phyloP scores from a whole-genome alignment of 2,888 invertebrate species.

The Lithosia quadra region DNA sequence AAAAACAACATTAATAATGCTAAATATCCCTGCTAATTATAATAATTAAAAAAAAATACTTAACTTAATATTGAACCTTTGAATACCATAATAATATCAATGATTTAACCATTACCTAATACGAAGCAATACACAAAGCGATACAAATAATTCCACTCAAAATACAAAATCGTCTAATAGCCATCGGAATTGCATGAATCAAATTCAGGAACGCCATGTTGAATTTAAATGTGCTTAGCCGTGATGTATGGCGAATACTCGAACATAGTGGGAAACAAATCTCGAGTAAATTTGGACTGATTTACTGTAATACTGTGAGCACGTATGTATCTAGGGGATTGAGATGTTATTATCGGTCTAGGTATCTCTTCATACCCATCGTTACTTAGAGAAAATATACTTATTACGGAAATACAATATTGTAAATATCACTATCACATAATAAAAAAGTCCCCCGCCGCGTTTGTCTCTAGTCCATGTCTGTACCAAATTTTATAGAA shows the following conservation, averaged over 20 bases:
- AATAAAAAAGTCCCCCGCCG: too few species aligned
- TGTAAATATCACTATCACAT: too few species aligned
- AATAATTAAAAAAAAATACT: too few species aligned
- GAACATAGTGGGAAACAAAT: conserved; percentile 17
- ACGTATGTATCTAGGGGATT: conserved; percentile 27
- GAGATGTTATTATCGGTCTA: conserved; percentile 8
- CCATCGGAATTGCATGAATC: conserved; percentile 28
- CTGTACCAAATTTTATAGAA: too few species aligned
- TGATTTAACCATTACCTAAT: background rate
- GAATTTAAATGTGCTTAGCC: conserved; percentile 38
- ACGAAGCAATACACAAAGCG: background rate
- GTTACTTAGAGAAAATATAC: background rate
- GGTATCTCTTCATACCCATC: background rate
- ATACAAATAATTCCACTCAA: conserved; percentile 2
- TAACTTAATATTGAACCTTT: background rate
- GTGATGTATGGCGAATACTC: conserved; percentile 32
- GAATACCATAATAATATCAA: too few species aligned
- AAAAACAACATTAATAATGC: background rate
- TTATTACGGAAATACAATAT: too few species aligned
- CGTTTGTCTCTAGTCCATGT: too few species aligned
- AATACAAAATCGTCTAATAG: conserved; percentile 19
- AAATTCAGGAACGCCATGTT: conserved; percentile 26
- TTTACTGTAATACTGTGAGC: conserved; percentile 22
- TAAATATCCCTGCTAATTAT: background rate
- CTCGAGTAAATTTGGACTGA: conserved; percentile 21